These are phyloP conservation scores for Acanthosepion esculentum DNA, from an alignment of 2,888 invertebrate species.

Conservation along the genomic window DNA sequence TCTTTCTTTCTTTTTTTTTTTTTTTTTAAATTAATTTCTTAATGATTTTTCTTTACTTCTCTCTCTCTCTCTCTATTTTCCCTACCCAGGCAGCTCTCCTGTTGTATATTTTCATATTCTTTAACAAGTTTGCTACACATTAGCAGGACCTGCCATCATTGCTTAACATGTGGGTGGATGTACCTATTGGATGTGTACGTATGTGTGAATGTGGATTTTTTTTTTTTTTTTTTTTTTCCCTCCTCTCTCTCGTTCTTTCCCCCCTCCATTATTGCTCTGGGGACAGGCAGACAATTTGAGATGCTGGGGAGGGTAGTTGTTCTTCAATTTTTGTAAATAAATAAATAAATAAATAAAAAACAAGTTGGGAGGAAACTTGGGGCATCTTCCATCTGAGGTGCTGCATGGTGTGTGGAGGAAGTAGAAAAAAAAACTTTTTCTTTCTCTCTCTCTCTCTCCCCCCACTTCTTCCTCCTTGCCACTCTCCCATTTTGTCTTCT, in stretches of 20 bases:
- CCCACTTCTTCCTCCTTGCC: background rate
- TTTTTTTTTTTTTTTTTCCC: background rate
- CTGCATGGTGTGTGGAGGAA: background rate
- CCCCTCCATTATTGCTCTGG: conserved; percentile 6
- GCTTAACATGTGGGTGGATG: background rate
- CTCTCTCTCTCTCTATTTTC: background rate
- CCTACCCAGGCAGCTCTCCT: conserved; percentile 13
- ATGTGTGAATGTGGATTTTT: background rate
- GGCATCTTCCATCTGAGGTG: background rate
- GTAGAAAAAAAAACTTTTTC: background rate
- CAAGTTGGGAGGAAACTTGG: background rate
- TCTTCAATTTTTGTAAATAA: background rate
- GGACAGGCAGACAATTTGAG: background rate
- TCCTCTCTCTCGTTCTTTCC: background rate
- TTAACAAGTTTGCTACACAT: background rate
- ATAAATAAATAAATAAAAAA: background rate
- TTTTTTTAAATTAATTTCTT: background rate
- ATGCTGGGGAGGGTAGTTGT: too few species aligned
- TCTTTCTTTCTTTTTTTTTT: background rate
- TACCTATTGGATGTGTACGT: background rate
- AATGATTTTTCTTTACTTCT: background rate
- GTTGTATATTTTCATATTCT: conserved; percentile 24
- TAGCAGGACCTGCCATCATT: background rate
- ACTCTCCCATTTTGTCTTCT: background rate
- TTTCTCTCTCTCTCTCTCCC: background rate